Conservation (phyloP, 2,888 invertebrate genomes). For the Lampropteryx suffumata region DNA sequence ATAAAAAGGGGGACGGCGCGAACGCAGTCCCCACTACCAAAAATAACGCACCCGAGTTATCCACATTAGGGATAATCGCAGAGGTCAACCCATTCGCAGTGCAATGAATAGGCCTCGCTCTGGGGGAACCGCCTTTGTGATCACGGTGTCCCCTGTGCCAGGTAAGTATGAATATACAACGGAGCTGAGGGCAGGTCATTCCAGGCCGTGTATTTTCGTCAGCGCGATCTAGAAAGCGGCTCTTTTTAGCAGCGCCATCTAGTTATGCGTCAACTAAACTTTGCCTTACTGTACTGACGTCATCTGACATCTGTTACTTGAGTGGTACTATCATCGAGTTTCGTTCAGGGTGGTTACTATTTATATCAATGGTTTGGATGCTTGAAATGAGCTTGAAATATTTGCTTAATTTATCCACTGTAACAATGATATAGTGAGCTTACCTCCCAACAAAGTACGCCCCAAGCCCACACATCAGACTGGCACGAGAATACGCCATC, state of each 20-base stretch:
- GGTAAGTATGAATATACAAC: slow-evolving; percentile 10
- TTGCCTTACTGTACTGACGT: neutral
- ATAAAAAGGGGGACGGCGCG: slow-evolving; percentile 16
- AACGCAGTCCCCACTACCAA: slow-evolving; percentile 14
- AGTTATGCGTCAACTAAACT: neutral
- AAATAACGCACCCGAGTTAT: slow-evolving; percentile 14
- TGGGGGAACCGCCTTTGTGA: slow-evolving; percentile 18
- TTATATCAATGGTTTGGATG: too few relatives aligned
- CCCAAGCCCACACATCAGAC: slow-evolving; percentile 98
- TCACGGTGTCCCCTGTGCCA: slow-evolving; percentile 19
- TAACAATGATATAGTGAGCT: neutral
- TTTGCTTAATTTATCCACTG: neutral
- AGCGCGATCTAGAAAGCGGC: slow-evolving; percentile 12
- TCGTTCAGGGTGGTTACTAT: too few relatives aligned
- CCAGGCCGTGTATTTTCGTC: slow-evolving; percentile 11
- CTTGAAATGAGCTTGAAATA: too few relatives aligned
- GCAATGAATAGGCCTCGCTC: slow-evolving; percentile 15
- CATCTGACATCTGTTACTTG: too few relatives aligned
- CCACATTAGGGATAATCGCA: slow-evolving; percentile 13
- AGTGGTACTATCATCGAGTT: too few relatives aligned
- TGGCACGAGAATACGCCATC: slow-evolving; percentile 98
- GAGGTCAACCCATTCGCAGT: slow-evolving; percentile 14
- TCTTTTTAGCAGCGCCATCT: slow-evolving; percentile 13
- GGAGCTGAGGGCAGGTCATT: neutral
- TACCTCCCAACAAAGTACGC: slow-evolving; percentile 96